Evolutionary conservation across 2,797 vertebrate genomes (phyloP), one percentile per base, ranked within the genome.

Genomic region (Rhinatrema bivittatum): DNA sequence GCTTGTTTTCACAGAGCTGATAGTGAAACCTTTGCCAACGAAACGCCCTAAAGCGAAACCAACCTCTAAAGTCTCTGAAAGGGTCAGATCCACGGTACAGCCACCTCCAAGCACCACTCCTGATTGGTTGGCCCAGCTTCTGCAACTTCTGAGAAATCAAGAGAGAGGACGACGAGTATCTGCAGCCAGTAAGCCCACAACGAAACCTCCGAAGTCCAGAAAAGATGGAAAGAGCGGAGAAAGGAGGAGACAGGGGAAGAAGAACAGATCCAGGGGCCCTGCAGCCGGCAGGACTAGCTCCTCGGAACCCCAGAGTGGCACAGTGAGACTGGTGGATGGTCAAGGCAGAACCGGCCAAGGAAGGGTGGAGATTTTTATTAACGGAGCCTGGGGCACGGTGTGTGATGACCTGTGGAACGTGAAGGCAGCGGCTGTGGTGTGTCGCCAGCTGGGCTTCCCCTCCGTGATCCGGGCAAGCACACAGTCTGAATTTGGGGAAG

Each of bases 381-480:
- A 71, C 0, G 81, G 88, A 0, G 42, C 82, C 29, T 97, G 93
- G 94, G 94, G 93, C 19, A 97, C 93, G 0, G 86, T 97, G 26
- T 98, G 94, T 1, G 94, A 97, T 0, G 94, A 97, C 2, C 68
- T 87, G 6, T 97, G 93, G 94, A 75, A 62, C 42, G 28, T 7
- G 2, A 33, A 62, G 1, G 87, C 85, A 0, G 91, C 92, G 0
- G 32, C 56, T 0, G 93, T 97, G 18, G 92, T 95, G 36, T 98
- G 94, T 47, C 82, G 58, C 20, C 94, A 97, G 75, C 72, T 97
- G 25, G 94, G 94, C 29, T 97, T 88, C 48, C 61, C 32, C 2
- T 29, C 72, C 0, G 85, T 55, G 1, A 50, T 80, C 16, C 78
- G 87, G 25, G 94, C 94, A 8, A 39, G 72, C 50, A 93, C 87